phyloP scores from a whole-genome alignment of 2,113 vertebrate species.

The Corythornis cristatus region DNA sequence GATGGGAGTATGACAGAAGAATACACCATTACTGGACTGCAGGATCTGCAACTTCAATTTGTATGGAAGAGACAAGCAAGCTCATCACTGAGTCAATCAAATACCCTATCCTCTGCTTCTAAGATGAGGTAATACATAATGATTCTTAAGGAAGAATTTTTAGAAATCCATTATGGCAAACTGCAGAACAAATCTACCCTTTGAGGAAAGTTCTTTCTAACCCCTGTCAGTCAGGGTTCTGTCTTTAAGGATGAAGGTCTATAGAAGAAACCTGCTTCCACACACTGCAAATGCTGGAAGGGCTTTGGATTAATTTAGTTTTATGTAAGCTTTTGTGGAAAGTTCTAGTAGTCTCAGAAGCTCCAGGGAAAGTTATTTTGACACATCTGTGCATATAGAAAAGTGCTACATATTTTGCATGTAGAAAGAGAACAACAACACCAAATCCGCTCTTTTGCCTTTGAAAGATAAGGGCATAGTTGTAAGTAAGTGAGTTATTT shows the following conservation, averaged over 20 bases:
- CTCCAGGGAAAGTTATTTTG: not conserved
- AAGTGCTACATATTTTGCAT: not conserved
- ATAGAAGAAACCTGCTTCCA: not conserved
- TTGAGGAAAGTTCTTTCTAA: not conserved
- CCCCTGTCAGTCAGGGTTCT: not conserved
- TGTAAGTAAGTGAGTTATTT: not conserved
- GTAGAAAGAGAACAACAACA: not conserved
- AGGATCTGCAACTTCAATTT: not conserved
- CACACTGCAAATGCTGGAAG: not conserved
- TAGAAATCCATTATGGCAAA: not conserved
- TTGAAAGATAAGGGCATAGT: not conserved
- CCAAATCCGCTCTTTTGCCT: not conserved
- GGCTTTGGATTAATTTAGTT: not conserved
- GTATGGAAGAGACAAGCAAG: not conserved
- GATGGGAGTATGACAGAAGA: not conserved
- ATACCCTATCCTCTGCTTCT: not conserved
- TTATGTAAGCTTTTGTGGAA: not conserved
- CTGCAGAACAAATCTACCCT: not conserved
- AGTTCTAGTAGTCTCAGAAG: not conserved
- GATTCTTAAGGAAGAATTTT: not conserved
- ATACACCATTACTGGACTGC: not conserved
- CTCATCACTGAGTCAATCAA: not conserved
- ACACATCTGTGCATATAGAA: not conserved
- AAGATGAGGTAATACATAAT: not conserved
- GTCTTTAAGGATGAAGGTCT: not conserved